Conservation (phyloP, 1,140 invertebrate species). For the Formica exsecta region DNA sequence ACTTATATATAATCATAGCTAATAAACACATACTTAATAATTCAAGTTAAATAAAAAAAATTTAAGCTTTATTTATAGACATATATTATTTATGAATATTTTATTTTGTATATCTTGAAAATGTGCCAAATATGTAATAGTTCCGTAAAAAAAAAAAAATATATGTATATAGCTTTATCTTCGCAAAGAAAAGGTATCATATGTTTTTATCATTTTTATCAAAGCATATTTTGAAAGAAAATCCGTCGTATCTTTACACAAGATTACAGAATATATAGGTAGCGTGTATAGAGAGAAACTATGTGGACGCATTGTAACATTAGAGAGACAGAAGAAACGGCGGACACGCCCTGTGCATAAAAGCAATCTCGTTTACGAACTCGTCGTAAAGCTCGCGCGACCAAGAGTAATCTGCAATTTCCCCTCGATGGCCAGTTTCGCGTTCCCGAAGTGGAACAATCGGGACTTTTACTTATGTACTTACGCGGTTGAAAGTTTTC, state of each 20-base stretch:
- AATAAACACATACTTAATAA: neutral
- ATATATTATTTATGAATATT: neutral
- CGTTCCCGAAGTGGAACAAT: conserved; percentile 43
- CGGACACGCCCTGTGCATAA: conserved; percentile 52
- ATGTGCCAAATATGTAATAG: neutral
- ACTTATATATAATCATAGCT: neutral
- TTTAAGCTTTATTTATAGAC: neutral
- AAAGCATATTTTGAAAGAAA: neutral
- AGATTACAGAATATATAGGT: neutral
- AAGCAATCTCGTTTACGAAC: conserved; percentile 28
- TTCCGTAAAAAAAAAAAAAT: neutral
- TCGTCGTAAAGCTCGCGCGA: neutral
- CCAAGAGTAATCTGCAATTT: conserved; percentile 47
- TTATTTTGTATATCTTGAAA: neutral
- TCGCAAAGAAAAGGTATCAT: neutral
- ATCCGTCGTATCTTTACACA: neutral
- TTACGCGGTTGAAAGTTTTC: conserved; percentile 26
- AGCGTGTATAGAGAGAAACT: neutral
- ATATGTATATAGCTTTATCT: neutral
- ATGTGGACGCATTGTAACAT: neutral
- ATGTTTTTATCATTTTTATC: neutral
- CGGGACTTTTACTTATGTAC: conserved; percentile 1
- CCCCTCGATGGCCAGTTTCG: conserved; percentile 18
- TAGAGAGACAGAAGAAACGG: conserved; percentile 8
- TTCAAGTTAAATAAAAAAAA: neutral